These are phyloP conservation scores for Cavia porcellus DNA, from an alignment of 2,113 vertebrate species.

Conservation along the genomic window DNA sequence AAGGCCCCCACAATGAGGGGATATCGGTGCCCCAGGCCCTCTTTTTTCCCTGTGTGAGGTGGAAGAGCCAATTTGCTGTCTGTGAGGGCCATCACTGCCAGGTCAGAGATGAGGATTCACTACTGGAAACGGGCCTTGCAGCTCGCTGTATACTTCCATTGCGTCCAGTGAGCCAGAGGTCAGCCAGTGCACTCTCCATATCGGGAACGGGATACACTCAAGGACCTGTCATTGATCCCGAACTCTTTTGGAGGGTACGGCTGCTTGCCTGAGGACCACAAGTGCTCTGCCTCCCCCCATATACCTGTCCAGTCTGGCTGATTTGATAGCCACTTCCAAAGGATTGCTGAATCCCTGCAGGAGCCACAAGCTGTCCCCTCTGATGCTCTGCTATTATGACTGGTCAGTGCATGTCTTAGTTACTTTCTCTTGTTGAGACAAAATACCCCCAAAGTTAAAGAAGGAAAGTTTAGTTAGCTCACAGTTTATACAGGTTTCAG, in stretches of 20 bases:
- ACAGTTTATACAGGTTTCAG: background rate
- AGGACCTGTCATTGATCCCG: background rate
- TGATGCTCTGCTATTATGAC: constrained; percentile 10
- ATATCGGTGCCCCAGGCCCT: background rate
- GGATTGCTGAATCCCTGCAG: background rate
- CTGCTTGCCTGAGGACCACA: background rate
- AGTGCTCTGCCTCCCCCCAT: background rate
- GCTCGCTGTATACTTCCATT: background rate
- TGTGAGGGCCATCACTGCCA: rapidly evolving
- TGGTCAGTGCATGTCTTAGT: constrained; percentile 6
- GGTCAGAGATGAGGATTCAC: background rate
- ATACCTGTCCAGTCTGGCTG: background rate
- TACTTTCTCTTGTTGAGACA: background rate
- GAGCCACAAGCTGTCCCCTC: background rate
- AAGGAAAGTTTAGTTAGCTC: background rate
- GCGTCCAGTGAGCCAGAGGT: background rate
- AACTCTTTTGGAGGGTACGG: background rate
- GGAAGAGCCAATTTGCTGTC: background rate
- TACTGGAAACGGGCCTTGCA: background rate
- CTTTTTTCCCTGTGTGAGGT: background rate
- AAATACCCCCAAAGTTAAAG: background rate
- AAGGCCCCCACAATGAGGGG: background rate
- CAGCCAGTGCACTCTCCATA: background rate
- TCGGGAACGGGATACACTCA: background rate
- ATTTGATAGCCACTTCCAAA: background rate